Base-by-base conservation (phyloP, 1,140 invertebrate species). In the Euura saliciscinereae region DNA sequence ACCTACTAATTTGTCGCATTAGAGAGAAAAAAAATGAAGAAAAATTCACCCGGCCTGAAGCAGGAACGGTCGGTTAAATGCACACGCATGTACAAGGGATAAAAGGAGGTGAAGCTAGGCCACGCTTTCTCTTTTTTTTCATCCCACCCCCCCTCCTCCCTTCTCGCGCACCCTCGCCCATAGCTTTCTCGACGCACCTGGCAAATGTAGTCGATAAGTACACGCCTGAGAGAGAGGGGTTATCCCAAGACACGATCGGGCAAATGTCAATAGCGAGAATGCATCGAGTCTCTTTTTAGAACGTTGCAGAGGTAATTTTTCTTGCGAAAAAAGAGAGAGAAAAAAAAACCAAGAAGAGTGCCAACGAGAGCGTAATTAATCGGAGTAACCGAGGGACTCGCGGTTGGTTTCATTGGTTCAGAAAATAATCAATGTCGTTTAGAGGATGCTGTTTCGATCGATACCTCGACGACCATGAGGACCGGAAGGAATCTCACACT, bases 301-400 rank as follows among this genome's bases (percentile, higher is more conserved):
- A 0, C 1, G 28, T 28, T 28, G 28, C 28, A 1, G 28, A 28
- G 28, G 28, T 28, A 28, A 28, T 28, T 28, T 28, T 28, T 28
- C 28, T 28, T 28, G 28, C 1, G 28, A 28, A 28, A 74, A 78
- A 79, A 83, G n/a, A n/a, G n/a, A 78, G 28, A 28, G 28, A 28
- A 28, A 28, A 28, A n/a, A 59, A 59, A 59, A 73, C 68, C 73
- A 72, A 75, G 77, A 79, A 74, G 78, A 81, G 84, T 80, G 84
- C 78, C 82, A 86, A 86, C 83, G 84, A 84, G 85, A 77, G 85
- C 85, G 84, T 86, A 83, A 87, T 87, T 87, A 87, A 87, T 85
- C 78, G 76, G 78, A 77, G 74, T 74, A 79, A 77, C 76, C 72
- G 77, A 82, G 78, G 79, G 51, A 59, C 6, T 59, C 51, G 51